Conservation (phyloP, 2,113 vertebrate genomes). For the Muntiacus muntjak region DNA sequence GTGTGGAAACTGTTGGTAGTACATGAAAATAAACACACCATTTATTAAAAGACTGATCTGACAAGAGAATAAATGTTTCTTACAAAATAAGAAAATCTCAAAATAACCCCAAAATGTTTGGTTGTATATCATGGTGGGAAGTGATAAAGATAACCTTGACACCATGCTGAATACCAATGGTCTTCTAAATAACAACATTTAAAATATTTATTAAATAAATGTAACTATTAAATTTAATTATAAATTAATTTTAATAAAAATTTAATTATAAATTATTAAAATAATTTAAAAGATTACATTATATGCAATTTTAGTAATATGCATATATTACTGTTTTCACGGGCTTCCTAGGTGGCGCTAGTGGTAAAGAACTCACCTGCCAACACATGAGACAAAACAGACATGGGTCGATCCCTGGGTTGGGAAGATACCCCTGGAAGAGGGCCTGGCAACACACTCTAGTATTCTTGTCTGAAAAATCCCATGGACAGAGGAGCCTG, state of each 20-base stretch:
- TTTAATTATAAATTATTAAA: neutral
- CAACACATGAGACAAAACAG: neutral
- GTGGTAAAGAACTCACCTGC: neutral
- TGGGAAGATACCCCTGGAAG: neutral
- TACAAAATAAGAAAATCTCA: neutral
- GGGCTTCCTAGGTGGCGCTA: neutral
- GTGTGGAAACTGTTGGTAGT: slow-evolving; percentile 48
- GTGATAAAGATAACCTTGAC: neutral
- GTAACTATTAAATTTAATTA: neutral
- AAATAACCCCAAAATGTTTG: neutral
- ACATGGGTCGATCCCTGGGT: neutral
- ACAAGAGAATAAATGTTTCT: neutral
- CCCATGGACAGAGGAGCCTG: neutral
- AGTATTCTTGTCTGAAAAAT: neutral
- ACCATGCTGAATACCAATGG: neutral
- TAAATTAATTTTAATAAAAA: neutral
- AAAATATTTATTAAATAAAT: neutral
- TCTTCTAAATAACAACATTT: neutral
- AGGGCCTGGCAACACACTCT: neutral
- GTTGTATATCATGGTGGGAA: neutral
- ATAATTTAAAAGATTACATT: neutral
- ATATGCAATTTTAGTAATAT: neutral
- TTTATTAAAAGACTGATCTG: fast-evolving
- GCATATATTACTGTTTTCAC: neutral
- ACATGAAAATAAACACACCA: neutral